Conservation (phyloP, 2,888 invertebrate species). For the Torymus texanus region DNA sequence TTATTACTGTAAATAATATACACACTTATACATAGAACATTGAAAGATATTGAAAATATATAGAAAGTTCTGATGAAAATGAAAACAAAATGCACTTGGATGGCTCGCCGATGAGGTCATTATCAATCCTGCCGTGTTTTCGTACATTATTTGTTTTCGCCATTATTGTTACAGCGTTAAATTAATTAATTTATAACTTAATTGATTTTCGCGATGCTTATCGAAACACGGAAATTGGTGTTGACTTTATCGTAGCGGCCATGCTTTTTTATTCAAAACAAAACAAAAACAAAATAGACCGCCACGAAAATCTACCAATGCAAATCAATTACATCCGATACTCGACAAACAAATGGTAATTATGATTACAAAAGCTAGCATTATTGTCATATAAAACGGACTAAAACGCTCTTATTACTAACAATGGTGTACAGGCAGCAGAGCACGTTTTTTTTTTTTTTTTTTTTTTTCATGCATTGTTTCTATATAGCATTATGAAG, state of each 20-base stretch:
- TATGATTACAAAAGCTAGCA: slow-evolving; percentile 43
- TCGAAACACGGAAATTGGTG: slow-evolving; percentile 42
- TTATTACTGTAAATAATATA: slow-evolving; percentile 56
- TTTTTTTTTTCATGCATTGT: not conserved
- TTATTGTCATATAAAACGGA: slow-evolving; percentile 1
- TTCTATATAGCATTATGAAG: slow-evolving; percentile 22
- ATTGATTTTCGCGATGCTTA: not conserved
- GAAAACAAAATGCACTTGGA: slow-evolving; percentile 38
- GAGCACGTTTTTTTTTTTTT: not conserved
- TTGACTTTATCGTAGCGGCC: slow-evolving; percentile 46
- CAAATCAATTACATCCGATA: slow-evolving; percentile 27
- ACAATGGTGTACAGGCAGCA: slow-evolving; percentile 39
- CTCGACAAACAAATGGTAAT: slow-evolving; percentile 50
- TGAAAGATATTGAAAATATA: slow-evolving; percentile 52
- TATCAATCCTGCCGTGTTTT: slow-evolving; percentile 40
- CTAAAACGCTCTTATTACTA: slow-evolving; percentile 24
- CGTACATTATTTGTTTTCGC: not conserved
- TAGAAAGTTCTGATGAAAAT: slow-evolving; percentile 36
- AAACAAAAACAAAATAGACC: not conserved
- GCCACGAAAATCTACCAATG: slow-evolving; percentile 23
- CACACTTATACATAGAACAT: slow-evolving; percentile 48
- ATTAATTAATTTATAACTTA: too few species aligned
- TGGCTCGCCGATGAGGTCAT: slow-evolving; percentile 42
- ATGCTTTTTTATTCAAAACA: slow-evolving; percentile 35
- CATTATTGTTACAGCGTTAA: not conserved